These are phyloP conservation scores for Taphrorychus bicolor DNA, from an alignment of 2,888 invertebrate genomes.

Conservation along the genomic window DNA sequence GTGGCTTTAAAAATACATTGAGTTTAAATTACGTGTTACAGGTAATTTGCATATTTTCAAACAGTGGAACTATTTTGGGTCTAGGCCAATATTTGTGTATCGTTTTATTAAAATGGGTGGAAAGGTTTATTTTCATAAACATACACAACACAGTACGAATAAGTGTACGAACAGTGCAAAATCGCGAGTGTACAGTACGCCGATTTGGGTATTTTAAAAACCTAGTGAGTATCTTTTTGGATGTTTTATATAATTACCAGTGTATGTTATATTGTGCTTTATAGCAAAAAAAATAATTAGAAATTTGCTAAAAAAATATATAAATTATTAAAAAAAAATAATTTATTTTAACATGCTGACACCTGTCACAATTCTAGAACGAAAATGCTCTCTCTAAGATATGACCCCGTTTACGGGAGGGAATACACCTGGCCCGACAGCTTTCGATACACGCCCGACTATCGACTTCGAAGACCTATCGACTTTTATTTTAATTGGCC, in stretches of 20 bases:
- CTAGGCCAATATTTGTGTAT: slow-evolving; percentile 26
- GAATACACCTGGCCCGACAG: slow-evolving; percentile 44
- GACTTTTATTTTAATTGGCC: slow-evolving; percentile 50
- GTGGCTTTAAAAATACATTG: neutral
- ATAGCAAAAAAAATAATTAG: no score
- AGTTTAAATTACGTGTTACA: slow-evolving; percentile 8
- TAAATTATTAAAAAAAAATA: no score
- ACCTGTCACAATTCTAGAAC: no score
- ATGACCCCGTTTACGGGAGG: slow-evolving; percentile 48
- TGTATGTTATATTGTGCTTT: no score
- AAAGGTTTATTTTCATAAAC: slow-evolving; percentile 19
- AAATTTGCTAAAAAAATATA: no score
- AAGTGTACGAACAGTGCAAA: slow-evolving; percentile 18
- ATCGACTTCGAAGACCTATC: slow-evolving; percentile 45
- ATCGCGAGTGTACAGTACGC: slow-evolving; percentile 7
- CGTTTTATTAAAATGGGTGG: slow-evolving; percentile 24
- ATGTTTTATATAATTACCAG: no score
- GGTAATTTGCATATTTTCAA: slow-evolving; percentile 29
- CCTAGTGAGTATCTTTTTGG: slow-evolving; percentile 4
- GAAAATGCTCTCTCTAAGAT: slow-evolving; percentile 48
- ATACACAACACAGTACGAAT: slow-evolving; percentile 6
- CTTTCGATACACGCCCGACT: slow-evolving; percentile 45
- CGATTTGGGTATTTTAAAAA: neutral
- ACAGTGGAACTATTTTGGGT: slow-evolving; percentile 23
- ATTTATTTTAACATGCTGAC: no score